Conservation (phyloP, 2,888 invertebrate species). For the Latheticus oryzae region DNA sequence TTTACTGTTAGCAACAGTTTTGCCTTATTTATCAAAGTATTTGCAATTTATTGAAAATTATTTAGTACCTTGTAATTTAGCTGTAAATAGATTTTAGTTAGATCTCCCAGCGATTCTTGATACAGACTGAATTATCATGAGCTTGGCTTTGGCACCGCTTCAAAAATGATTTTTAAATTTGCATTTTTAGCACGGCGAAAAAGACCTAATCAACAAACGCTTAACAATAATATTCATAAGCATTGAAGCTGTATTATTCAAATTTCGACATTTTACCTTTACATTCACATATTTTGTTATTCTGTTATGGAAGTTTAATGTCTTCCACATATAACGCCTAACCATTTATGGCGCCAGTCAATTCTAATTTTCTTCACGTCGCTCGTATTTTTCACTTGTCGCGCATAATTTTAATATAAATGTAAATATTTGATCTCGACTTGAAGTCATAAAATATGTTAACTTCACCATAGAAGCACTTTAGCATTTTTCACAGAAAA, state of each 20-base stretch:
- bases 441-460: no score
- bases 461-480: no score
- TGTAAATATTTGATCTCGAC: slow-evolving; percentile 2
- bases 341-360: slow-evolving; percentile 2
- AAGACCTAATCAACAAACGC: no score
- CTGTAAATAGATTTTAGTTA: slow-evolving; percentile 5
- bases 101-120: no score
- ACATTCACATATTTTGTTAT: slow-evolving; percentile 11
- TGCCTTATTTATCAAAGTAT: slow-evolving; percentile 8
- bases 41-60: no score
- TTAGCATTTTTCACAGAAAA: no score
- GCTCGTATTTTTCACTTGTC: background rate
- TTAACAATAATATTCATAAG: no score
- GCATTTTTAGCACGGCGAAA: slow-evolving; percentile 5
- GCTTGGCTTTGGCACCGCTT: slow-evolving; percentile 2
- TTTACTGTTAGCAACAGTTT: slow-evolving; percentile 24
- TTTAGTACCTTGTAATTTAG: no score
- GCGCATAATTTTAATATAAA: slow-evolving; percentile 8
- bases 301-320: background rate
- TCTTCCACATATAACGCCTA: background rate
- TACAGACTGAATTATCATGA: no score
- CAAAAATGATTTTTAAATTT: slow-evolving; percentile 2
- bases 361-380: background rate
- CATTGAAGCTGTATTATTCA: no score
- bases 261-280: slow-evolving; percentile 4